Base-by-base conservation (phyloP, 2,888 invertebrate species). In the Epirrhoe alternata region DNA sequence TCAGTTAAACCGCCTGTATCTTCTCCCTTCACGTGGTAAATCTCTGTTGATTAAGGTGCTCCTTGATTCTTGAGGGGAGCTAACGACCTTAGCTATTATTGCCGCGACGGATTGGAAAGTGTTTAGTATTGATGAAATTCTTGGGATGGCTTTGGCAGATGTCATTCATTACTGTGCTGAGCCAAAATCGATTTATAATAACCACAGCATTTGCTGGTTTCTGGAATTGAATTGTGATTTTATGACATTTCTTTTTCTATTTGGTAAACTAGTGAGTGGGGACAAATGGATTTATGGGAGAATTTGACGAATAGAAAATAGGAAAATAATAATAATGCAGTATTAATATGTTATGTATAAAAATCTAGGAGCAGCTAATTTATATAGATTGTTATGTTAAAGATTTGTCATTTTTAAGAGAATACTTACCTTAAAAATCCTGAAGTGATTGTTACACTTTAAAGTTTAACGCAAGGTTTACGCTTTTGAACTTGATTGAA, bases 11-110 rank as follows among this genome's bases (percentile, higher is more conserved):
- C 45, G 56, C 59, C 67, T 70, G 63, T 73, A 71, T 62, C 58
- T 16, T 53, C 49, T 69, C 80, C 80, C 79, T 74, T 71, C 72
- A 74, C 69, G 81, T 75, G 77, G 79, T 81, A 85, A 86, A 86
- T 85, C 86, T 81, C 77, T 73, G 79, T 78, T 86, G 86, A 88
- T 87, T 85, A 85, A 86, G 80, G 77, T 79, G 81, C 81, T 80
- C 73, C 77, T 79, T 73, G 73, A 79, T 82, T 80, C 76, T 82
- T 82, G 73, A 76, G 82, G 83, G 82, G 79, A 73, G 69, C 70
- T 74, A 71, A 73, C 71, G 70, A 74, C 73, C 60, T 64, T 64
- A 16, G 56, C 64, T 65, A 66, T 70, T 72, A 70, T 55, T 30
- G 49, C 53, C 16, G 30, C 59, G 57, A 42, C 7, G 64, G 63